Evolutionary conservation across 64 coral and sea anemone genomes (phyloP).

Genomic region (Montipora foliosa): DNA sequence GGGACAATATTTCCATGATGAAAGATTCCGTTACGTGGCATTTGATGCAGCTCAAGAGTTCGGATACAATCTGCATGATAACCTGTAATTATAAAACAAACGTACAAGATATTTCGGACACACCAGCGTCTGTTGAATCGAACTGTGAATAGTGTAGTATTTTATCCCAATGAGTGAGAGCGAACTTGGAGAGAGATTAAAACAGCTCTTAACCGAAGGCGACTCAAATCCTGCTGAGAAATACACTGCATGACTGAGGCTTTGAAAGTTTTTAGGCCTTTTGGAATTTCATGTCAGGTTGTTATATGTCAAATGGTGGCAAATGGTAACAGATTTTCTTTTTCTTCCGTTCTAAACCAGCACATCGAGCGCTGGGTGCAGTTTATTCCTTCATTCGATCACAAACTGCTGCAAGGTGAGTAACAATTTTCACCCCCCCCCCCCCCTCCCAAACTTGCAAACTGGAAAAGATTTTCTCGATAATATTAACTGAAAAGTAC

Average conservation of each 20-base stretch:
- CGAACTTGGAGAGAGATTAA: neutral
- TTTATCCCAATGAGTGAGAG: too few species aligned
- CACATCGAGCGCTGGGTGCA: neutral
- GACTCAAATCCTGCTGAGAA: neutral
- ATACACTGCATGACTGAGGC: neutral
- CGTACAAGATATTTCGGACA: neutral
- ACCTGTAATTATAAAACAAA: neutral
- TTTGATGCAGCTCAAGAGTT: neutral
- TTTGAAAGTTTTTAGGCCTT: neutral
- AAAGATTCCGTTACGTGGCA: neutral
- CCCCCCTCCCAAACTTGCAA: too few species aligned
- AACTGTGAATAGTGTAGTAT: neutral
- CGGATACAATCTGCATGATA: neutral
- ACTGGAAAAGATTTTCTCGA: too few species aligned
- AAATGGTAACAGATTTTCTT: neutral
- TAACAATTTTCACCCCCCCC: too few species aligned
- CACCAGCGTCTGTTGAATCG: neutral
- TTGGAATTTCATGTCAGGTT: neutral
- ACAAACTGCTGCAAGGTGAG: too few species aligned
- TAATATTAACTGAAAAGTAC: neutral
- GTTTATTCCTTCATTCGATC: too few species aligned
- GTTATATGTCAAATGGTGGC: neutral
- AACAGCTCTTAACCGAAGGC: neutral
- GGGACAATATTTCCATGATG: conserved; percentile 4
- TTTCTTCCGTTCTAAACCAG: neutral